Evolutionary conservation across 2,113 vertebrate genomes (phyloP).

Genomic region (Helogale parvula): DNA sequence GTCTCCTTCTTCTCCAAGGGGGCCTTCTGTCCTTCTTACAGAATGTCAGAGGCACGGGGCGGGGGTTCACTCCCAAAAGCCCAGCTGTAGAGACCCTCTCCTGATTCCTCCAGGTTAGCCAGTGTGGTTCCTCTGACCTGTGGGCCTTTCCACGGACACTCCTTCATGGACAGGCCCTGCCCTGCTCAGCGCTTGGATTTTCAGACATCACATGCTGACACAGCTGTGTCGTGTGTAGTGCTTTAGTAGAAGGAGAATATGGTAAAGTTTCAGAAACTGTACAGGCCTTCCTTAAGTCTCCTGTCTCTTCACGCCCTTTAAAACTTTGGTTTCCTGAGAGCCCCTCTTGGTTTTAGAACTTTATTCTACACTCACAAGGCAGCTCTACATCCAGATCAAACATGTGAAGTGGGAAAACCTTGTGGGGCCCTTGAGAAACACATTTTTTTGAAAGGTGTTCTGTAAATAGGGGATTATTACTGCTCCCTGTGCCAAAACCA

Average conservation of each 20-base stretch:
- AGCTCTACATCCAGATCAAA: slow-evolving; percentile 2
- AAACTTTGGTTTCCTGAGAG: background rate
- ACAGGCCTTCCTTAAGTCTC: background rate
- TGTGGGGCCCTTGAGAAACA: background rate
- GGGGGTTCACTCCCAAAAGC: background rate
- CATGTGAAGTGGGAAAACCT: background rate
- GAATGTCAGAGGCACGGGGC: background rate
- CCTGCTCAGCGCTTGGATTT: background rate
- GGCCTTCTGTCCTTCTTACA: background rate
- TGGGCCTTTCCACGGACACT: background rate
- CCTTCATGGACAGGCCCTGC: background rate
- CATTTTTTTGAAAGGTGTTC: slow-evolving; percentile 53
- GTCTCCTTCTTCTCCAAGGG: background rate
- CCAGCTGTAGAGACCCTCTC: background rate
- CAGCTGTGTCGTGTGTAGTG: background rate
- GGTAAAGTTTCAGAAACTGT: background rate
- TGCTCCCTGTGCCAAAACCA: slow-evolving; percentile 66
- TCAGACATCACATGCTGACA: background rate
- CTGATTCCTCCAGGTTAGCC: background rate
- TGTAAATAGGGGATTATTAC: slow-evolving; percentile 48
- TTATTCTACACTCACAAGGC: slow-evolving; percentile 33
- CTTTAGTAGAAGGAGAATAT: background rate
- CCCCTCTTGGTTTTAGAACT: background rate
- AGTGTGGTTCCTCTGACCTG: no score
- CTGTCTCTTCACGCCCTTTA: background rate